phyloP scores from a whole-genome alignment of 2,888 invertebrate genomes.

The Amorpha juglandis region DNA sequence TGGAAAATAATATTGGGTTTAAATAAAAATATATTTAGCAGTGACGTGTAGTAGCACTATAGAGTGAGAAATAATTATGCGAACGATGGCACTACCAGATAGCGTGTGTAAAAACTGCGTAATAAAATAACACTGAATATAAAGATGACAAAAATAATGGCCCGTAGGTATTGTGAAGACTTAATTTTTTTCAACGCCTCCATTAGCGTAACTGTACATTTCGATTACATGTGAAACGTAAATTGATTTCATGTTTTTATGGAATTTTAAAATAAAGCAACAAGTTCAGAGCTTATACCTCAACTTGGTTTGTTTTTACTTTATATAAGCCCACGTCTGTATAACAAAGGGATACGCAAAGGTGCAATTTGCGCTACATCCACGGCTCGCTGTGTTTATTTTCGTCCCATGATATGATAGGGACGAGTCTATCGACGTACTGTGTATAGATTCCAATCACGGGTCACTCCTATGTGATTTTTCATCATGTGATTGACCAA shows the following conservation, averaged over 20 bases:
- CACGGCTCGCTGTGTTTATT: too few species aligned
- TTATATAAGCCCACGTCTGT: too few species aligned
- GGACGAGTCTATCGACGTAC: too few species aligned
- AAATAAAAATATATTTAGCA: constrained; percentile 51
- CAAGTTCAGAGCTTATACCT: too few species aligned
- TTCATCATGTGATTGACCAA: too few species aligned
- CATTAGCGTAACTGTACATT: constrained; percentile 15
- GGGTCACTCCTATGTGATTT: too few species aligned
- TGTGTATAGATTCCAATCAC: too few species aligned
- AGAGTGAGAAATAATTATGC: constrained; percentile 46
- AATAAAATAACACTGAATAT: constrained; percentile 32
- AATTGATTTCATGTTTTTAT: background rate
- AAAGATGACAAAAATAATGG: constrained; percentile 5
- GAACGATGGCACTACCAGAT: constrained; percentile 38
- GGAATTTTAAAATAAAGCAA: background rate
- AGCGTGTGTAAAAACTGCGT: constrained; percentile 36
- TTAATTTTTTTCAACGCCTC: background rate
- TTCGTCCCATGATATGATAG: too few species aligned
- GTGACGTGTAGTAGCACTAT: constrained; percentile 58
- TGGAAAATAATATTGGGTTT: constrained; percentile 55
- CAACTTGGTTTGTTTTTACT: too few species aligned
- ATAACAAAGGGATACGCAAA: too few species aligned
- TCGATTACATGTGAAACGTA: constrained; percentile 10
- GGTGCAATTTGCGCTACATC: too few species aligned
- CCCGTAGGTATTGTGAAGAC: constrained; percentile 14